Evolutionary conservation across 2,797 vertebrate genomes (phyloP), one percentile per base, ranked within the genome.

Genomic region (Sebastes diploproa): DNA sequence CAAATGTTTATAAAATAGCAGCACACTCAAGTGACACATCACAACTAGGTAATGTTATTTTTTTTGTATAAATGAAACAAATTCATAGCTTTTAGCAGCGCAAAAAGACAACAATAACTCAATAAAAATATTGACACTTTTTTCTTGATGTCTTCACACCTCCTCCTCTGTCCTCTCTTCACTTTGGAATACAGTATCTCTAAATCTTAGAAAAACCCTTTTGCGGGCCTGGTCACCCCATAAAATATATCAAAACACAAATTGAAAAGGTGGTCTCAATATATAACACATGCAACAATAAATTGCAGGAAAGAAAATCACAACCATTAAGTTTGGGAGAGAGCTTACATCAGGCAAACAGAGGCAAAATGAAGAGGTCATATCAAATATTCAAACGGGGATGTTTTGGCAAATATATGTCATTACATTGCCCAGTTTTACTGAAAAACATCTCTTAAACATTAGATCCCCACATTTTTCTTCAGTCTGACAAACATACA

Each of bases 1-100:
- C 98, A 98, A 97, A 97, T 96, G 98, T 99, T 98, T 99, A 98
- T 98, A 99, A 98, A 98, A 99, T 99, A 99, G 98, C 98, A 99
- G 98, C 98, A 98, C 98, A 99, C 98, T 97, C 96, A 97, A 95
- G 98, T 99, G 98, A 99, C 97, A 97, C 96, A 98, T 98, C 98
- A 99, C 98, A 96, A 97, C 97, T 98, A 98, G 93, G 97, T 97
- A 97, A 97, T 97, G 97, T 98, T 97, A 98, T 97, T 96, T 96
- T 91, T 92, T 96, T 97, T 98, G 97, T 97, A 98, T 94, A 95
- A 96, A 98, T 97, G 96, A 97, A 97, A 96, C 96, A 97, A 95
- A 97, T 97, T 97, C 95, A 96, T 97, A 98, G 98, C 98, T 98
- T 98, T 97, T 99, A 99, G 98, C 98, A 99, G 98, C 98, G 97